Evolutionary conservation across 2,113 vertebrate species (phyloP).

Genomic region (Procavia capensis): DNA sequence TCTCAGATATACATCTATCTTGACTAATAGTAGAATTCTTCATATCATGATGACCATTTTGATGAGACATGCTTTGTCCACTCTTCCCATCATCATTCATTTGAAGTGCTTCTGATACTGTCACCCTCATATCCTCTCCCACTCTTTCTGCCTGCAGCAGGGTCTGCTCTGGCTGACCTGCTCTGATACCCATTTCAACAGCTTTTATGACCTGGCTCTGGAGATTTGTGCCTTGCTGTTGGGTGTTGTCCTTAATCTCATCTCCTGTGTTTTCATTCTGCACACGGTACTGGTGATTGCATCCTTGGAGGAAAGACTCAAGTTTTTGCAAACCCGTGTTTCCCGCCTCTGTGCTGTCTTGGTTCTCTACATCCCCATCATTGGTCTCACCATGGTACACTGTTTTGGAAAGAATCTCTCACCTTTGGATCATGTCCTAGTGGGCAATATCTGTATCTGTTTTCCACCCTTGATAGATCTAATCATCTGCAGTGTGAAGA

Average conservation of each 20-base stretch:
- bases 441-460: slow-evolving; percentile 74
- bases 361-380: slow-evolving; percentile 67
- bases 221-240: slow-evolving; percentile 41
- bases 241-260: slow-evolving; percentile 60
- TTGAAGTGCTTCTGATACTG: slow-evolving; percentile 69
- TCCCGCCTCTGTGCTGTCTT: slow-evolving; percentile 69
- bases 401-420: slow-evolving; percentile 67
- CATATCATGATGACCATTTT: slow-evolving; percentile 26
- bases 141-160: slow-evolving; percentile 78
- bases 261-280: slow-evolving; percentile 58
- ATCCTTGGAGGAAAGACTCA: slow-evolving; percentile 54
- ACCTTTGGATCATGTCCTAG: slow-evolving; percentile 47
- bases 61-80: slow-evolving; percentile 58
- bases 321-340: slow-evolving; percentile 63
- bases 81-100: slow-evolving; percentile 57
- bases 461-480: slow-evolving; percentile 72
- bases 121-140: slow-evolving; percentile 61
- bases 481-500: slow-evolving; percentile 72
- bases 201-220: slow-evolving; percentile 35
- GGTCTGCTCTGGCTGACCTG: slow-evolving; percentile 61
- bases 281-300: slow-evolving; percentile 41
- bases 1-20: slow-evolving; percentile 51
- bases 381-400: slow-evolving; percentile 68
- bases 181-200: accelerated
- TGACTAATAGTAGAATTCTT: slow-evolving; percentile 37